These are phyloP conservation scores for Paedocypris micromegethes DNA, from an alignment of 2,797 vertebrate species.

Conservation along the genomic window DNA sequence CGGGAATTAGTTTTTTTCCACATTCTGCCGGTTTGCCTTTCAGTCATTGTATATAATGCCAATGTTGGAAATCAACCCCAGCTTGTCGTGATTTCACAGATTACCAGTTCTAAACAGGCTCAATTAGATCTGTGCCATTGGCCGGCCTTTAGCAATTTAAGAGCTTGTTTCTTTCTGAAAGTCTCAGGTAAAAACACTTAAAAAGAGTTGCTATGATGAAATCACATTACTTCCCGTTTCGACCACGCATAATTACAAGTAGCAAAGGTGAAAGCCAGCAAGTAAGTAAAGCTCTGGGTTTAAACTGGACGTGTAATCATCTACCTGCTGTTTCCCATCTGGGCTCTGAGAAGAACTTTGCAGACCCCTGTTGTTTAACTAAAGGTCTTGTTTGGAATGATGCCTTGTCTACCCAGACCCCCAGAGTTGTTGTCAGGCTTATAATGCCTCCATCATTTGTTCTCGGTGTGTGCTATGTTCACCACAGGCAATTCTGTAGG, in stretches of 20 bases:
- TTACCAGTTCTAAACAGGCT: too few species aligned
- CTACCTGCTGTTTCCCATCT: slow-evolving; percentile 22
- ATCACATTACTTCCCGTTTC: not conserved
- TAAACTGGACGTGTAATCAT: slow-evolving; percentile 17
- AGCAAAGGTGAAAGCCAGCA: not conserved
- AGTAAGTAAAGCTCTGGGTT: slow-evolving; percentile 21
- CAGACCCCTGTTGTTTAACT: slow-evolving; percentile 14
- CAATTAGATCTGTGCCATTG: slow-evolving; percentile 55
- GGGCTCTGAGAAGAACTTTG: slow-evolving; percentile 9
- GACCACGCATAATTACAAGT: not conserved
- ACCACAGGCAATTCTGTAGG: slow-evolving; percentile 26
- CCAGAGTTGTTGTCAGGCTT: slow-evolving; percentile 32
- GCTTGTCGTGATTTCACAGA: too few species aligned
- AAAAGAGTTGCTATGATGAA: not conserved
- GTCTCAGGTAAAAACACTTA: slow-evolving; percentile 31
- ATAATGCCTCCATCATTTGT: slow-evolving; percentile 23
- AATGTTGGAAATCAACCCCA: too few species aligned
- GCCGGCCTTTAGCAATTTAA: slow-evolving; percentile 50
- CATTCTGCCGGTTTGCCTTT: too few species aligned
- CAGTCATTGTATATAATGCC: too few species aligned
- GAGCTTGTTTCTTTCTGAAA: slow-evolving; percentile 47
- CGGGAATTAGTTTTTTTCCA: too few species aligned
- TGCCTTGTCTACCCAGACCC: slow-evolving; percentile 16
- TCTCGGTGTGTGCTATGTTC: slow-evolving; percentile 28
- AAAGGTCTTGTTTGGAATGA: slow-evolving; percentile 23